Percentiles rank a stretch among this genome's conserved stretches.
These are phyloP conservation scores for Leucophora obtusa DNA, from an alignment of 2,888 invertebrate species.

Conservation along the genomic window DNA sequence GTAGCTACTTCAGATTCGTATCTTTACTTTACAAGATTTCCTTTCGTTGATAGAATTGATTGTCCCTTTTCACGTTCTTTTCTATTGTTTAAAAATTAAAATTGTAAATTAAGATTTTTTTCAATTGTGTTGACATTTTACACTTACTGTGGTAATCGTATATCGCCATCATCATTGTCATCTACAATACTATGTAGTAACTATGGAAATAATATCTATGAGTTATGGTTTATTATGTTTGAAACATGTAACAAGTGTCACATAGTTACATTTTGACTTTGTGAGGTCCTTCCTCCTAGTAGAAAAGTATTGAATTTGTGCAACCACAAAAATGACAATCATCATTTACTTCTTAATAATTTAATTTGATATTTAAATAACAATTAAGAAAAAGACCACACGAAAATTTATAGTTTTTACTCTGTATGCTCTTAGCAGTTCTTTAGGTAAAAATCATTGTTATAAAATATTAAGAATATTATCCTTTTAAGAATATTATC, in stretches of 20 bases:
- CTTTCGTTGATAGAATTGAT: slow-evolving; percentile 2
- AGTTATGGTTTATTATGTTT: background rate
- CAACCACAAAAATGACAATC: slow-evolving; percentile 20
- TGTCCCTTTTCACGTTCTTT: slow-evolving; percentile 12
- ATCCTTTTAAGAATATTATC: too few species aligned
- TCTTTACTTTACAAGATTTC: slow-evolving; percentile 51
- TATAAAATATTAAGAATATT: too few species aligned
- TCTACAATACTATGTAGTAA: slow-evolving; percentile 4
- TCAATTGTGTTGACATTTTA: slow-evolving; percentile 62
- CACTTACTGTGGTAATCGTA: slow-evolving; percentile 52
- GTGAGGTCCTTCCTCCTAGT: slow-evolving; percentile 10
- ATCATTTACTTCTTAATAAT: slow-evolving; percentile 52
- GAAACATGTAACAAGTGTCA: slow-evolving; percentile 37
- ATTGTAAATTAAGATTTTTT: slow-evolving; percentile 59
- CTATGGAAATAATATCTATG: background rate
- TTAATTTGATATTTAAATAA: slow-evolving; percentile 53
- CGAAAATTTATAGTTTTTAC: background rate
- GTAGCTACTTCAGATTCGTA: slow-evolving; percentile 44
- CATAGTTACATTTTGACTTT: slow-evolving; percentile 35
- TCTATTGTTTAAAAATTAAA: slow-evolving; percentile 37
- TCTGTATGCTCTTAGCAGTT: too few species aligned
- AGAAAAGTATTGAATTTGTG: slow-evolving; percentile 32
- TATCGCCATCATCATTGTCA: slow-evolving; percentile 35
- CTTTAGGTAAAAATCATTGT: too few species aligned
- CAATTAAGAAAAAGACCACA: slow-evolving; percentile 38